Evolutionary conservation across 2,113 vertebrate species (phyloP).

Genomic region (Nestor notabilis): DNA sequence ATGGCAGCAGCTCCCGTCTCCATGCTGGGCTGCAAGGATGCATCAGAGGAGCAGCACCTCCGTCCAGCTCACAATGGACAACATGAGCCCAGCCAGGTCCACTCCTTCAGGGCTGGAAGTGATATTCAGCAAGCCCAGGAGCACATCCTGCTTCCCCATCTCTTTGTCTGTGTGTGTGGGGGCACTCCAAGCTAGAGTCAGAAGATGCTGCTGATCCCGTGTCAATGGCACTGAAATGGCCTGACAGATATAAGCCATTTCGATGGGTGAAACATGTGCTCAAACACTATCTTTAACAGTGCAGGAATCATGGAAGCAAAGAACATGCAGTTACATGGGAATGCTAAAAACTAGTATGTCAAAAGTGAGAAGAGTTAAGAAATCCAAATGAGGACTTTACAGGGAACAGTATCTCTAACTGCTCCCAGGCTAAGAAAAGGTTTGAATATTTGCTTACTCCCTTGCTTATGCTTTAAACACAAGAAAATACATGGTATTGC

Average conservation of each 20-base stretch:
- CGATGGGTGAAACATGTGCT: not conserved
- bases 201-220: not conserved
- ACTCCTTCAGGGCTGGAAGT: not conserved
- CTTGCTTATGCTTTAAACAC: not conserved
- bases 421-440: not conserved
- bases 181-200: not conserved
- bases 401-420: not conserved
- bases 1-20: not conserved
- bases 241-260: not conserved
- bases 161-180: too few relatives aligned
- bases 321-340: not conserved
- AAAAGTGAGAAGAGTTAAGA: not conserved
- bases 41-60: not conserved
- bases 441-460: not conserved
- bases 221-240: not conserved
- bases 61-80: not conserved
- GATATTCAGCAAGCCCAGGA: rapidly evolving
- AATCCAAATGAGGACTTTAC: not conserved
- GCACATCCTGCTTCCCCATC: rapidly evolving
- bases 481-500: not conserved
- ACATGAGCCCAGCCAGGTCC: rapidly evolving
- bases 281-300: not conserved
- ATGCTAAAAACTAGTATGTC: not conserved
- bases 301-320: not conserved
- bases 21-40: not conserved